Conservation (phyloP, 2,797 vertebrate species). For the Macroramphosus scolopax region DNA sequence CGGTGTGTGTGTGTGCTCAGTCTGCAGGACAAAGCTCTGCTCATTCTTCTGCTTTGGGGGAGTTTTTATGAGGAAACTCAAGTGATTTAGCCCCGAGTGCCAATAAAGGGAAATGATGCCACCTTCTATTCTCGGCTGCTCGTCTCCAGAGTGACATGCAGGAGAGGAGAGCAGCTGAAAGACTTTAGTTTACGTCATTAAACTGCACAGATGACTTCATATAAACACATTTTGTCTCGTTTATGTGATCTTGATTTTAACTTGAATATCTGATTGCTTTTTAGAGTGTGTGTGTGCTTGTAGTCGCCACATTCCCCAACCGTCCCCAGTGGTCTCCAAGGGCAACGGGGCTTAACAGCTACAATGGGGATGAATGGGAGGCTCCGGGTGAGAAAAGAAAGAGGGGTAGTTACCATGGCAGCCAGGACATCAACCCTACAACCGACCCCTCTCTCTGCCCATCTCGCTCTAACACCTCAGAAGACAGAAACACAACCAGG, state of each 20-base stretch:
- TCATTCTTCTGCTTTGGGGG: slow-evolving; percentile 32
- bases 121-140: slow-evolving; percentile 28
- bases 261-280: too few relatives aligned
- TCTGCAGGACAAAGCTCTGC: slow-evolving; percentile 6
- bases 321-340: slow-evolving; percentile 68
- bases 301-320: slow-evolving; percentile 69
- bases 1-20: slow-evolving; percentile 24
- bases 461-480: slow-evolving; percentile 36
- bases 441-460: slow-evolving; percentile 58
- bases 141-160: slow-evolving; percentile 19
- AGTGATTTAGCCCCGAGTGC: too few relatives aligned
- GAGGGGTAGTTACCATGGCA: slow-evolving; percentile 48
- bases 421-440: slow-evolving; percentile 68
- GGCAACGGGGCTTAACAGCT: slow-evolving; percentile 72
- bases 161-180: slow-evolving; percentile 7
- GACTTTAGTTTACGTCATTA: too few relatives aligned
- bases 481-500: slow-evolving; percentile 18
- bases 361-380: slow-evolving; percentile 78
- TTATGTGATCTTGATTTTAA: too few relatives aligned
- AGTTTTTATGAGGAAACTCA: slow-evolving; percentile 30
- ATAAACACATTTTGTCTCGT: too few relatives aligned
- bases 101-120: slow-evolving; percentile 42
- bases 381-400: slow-evolving; percentile 63
- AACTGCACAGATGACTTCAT: too few relatives aligned
- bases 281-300: slow-evolving; percentile 15